phyloP scores from a whole-genome alignment of 2,113 vertebrate species.

The Muscicapa adusta region DNA sequence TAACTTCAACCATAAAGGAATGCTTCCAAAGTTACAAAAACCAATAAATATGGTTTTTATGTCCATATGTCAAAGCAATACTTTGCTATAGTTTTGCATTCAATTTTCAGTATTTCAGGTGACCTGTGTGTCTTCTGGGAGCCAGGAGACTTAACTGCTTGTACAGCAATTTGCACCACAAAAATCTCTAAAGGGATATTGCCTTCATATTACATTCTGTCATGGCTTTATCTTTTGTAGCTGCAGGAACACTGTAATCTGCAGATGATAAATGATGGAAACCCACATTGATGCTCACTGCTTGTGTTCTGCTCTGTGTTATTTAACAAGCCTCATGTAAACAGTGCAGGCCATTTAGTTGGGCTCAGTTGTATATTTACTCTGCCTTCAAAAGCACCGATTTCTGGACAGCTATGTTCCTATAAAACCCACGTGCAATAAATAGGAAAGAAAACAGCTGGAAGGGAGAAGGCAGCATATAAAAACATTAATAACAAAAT shows the following conservation, averaged over 20 bases:
- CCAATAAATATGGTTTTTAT: neutral
- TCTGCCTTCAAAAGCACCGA: neutral
- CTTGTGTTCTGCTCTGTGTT: neutral
- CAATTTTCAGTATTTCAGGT: neutral
- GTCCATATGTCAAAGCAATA: neutral
- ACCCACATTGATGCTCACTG: neutral
- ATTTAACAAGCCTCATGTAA: neutral
- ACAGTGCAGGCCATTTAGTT: neutral
- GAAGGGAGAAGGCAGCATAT: neutral
- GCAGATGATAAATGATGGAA: neutral
- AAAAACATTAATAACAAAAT: neutral
- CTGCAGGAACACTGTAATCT: neutral
- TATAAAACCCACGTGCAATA: neutral
- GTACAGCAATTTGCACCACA: neutral
- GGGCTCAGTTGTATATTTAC: neutral
- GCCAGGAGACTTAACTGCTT: neutral
- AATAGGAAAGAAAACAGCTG: conserved; percentile 44
- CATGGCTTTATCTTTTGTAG: neutral
- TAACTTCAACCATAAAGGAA: neutral
- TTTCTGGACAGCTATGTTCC: neutral
- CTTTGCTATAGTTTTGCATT: neutral
- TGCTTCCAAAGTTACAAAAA: neutral
- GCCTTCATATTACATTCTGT: neutral
- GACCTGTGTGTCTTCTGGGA: neutral
- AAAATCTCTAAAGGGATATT: neutral